phyloP scores from a whole-genome alignment of 1,140 invertebrate species.

The Drosophila baimaii region DNA sequence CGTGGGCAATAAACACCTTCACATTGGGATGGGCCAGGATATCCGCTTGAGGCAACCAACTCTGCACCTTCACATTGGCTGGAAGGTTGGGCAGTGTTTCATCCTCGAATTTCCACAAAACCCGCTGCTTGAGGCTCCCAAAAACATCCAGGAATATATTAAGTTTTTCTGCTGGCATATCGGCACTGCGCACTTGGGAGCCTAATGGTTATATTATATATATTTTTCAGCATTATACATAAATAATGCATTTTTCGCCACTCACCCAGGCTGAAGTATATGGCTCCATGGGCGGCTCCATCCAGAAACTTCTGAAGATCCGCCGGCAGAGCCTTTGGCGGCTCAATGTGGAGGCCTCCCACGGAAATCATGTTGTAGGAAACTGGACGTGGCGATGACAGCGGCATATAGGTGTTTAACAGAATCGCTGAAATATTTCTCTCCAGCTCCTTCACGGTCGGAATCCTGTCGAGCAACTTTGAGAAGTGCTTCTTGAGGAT shows the following conservation, averaged over 20 bases:
- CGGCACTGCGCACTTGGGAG: slow-evolving; percentile 21
- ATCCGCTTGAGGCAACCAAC: slow-evolving; percentile 88
- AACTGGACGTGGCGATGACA: slow-evolving; percentile 83
- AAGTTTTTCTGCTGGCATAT: slow-evolving; percentile 84
- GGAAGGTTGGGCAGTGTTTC: slow-evolving; percentile 84
- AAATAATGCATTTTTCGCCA: background rate
- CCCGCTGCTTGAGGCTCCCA: slow-evolving; percentile 85
- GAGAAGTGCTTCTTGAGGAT: slow-evolving; percentile 70
- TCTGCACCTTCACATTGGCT: slow-evolving; percentile 86
- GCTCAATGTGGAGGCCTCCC: slow-evolving; percentile 85
- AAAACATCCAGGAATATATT: slow-evolving; percentile 85
- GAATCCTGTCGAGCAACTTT: slow-evolving; percentile 43
- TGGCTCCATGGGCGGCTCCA: slow-evolving; percentile 85
- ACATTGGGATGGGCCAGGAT: slow-evolving; percentile 87
- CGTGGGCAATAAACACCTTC: slow-evolving; percentile 87
- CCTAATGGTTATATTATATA: background rate
- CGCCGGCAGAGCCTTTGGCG: slow-evolving; percentile 75
- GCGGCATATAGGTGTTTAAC: slow-evolving; percentile 84
- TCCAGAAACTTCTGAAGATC: slow-evolving; percentile 79
- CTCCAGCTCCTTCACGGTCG: slow-evolving; percentile 84
- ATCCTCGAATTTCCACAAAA: slow-evolving; percentile 88
- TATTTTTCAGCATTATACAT: too few species aligned
- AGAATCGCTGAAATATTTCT: slow-evolving; percentile 85
- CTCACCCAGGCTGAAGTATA: slow-evolving; percentile 86
- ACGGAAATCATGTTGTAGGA: slow-evolving; percentile 85